Conservation (phyloP, 2,113 vertebrate genomes). For the Platanista minor region DNA sequence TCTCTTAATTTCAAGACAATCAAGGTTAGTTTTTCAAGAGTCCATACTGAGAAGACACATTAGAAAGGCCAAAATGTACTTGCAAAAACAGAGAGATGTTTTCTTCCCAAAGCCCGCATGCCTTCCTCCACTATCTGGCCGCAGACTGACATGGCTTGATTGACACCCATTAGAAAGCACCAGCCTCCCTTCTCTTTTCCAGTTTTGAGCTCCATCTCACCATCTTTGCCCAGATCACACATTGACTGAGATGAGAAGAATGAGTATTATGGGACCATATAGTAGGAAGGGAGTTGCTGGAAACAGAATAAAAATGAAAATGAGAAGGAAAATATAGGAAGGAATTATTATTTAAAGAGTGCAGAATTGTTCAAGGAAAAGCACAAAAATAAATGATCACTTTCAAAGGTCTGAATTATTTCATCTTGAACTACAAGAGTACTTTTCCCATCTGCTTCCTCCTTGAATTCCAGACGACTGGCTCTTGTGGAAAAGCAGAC, state of each 20-base stretch:
- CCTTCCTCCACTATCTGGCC: background rate
- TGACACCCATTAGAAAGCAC: background rate
- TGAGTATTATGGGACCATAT: background rate
- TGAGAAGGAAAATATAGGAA: background rate
- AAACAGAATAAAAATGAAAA: background rate
- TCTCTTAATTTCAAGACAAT: background rate
- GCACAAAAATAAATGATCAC: background rate
- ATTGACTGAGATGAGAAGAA: background rate
- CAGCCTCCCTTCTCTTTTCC: background rate
- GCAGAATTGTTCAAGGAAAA: background rate
- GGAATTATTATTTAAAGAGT: background rate
- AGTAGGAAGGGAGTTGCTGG: background rate
- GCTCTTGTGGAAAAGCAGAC: background rate
- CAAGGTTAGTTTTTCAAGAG: background rate
- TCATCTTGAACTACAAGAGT: background rate
- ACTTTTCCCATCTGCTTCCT: background rate
- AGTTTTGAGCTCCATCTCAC: background rate
- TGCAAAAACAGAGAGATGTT: background rate
- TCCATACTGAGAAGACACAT: background rate
- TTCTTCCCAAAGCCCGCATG: background rate
- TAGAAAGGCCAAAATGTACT: background rate
- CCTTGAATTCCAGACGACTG: background rate
- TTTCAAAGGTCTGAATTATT: background rate
- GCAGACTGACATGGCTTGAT: background rate
- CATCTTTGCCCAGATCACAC: background rate